phyloP scores from a whole-genome alignment of 2,797 vertebrate species.

The Rhodeus uyekii region DNA sequence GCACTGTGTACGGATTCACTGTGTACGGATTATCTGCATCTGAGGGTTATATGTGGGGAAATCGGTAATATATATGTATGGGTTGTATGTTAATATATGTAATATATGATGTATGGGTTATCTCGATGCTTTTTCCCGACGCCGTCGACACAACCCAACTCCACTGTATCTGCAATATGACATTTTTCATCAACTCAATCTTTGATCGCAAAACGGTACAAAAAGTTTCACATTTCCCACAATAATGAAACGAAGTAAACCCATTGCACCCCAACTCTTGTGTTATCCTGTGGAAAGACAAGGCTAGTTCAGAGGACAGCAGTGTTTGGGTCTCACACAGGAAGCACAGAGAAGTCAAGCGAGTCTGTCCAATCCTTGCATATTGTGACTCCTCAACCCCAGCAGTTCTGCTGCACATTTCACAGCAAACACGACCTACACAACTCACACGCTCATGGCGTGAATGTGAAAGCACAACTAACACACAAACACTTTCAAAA shows the following conservation, averaged over 20 bases:
- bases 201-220: background rate
- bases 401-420: background rate
- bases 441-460: background rate
- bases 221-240: background rate
- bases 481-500: background rate
- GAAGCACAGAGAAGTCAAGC: background rate
- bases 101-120: no score
- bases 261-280: background rate
- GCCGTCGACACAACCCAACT: no score
- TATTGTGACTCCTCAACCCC: background rate
- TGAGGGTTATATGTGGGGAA: no score
- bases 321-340: constrained; percentile 9
- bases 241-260: background rate
- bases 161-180: background rate
- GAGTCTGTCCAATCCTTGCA: background rate
- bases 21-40: no score
- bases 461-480: background rate
- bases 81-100: no score
- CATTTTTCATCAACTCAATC: background rate
- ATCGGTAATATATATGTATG: no score
- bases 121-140: no score
- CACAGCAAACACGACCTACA: background rate
- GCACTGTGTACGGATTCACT: no score
- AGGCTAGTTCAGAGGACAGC: background rate
- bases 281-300: background rate